These are phyloP conservation scores for Drosophila obscura DNA, from an alignment of 1,140 invertebrate species.

Conservation along the genomic window DNA sequence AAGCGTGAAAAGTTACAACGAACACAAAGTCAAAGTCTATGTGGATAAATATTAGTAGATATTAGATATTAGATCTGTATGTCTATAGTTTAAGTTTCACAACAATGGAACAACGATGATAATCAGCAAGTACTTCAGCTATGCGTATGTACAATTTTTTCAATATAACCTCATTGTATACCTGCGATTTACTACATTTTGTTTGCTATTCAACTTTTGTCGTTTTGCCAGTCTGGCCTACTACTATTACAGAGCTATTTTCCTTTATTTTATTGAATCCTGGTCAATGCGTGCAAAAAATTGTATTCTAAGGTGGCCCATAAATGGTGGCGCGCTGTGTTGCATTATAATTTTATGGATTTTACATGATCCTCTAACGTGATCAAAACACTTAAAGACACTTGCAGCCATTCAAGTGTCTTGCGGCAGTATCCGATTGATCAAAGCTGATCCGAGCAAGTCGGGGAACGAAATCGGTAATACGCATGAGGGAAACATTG, in stretches of 20 bases:
- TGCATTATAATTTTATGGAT: slow-evolving; percentile 37
- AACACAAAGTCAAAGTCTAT: slow-evolving; percentile 43
- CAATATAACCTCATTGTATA: slow-evolving; percentile 75
- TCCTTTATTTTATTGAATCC: background rate
- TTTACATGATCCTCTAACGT: slow-evolving; percentile 54
- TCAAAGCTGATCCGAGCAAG: slow-evolving; percentile 34
- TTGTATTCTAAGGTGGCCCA: background rate
- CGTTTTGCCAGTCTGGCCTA: slow-evolving; percentile 15
- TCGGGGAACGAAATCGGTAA: slow-evolving; percentile 26
- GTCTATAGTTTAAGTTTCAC: slow-evolving; percentile 19
- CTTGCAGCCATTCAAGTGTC: slow-evolving; percentile 83
- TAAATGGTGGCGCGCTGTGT: slow-evolving; percentile 2
- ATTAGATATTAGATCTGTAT: background rate
- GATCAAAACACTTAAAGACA: slow-evolving; percentile 64
- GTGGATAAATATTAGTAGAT: slow-evolving; percentile 7
- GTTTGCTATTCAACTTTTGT: slow-evolving; percentile 62
- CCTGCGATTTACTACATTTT: slow-evolving; percentile 77
- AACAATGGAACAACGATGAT: slow-evolving; percentile 59
- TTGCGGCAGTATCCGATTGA: slow-evolving; percentile 67
- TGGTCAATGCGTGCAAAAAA: slow-evolving; percentile 41
- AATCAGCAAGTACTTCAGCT: slow-evolving; percentile 83
- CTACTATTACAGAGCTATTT: slow-evolving; percentile 39
- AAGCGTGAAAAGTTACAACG: slow-evolving; percentile 56
- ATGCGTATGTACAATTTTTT: slow-evolving; percentile 74
- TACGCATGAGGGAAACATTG: slow-evolving; percentile 24